These are phyloP conservation scores for Trachelus tabidus DNA, from an alignment of 2,888 invertebrate species.

Conservation along the genomic window DNA sequence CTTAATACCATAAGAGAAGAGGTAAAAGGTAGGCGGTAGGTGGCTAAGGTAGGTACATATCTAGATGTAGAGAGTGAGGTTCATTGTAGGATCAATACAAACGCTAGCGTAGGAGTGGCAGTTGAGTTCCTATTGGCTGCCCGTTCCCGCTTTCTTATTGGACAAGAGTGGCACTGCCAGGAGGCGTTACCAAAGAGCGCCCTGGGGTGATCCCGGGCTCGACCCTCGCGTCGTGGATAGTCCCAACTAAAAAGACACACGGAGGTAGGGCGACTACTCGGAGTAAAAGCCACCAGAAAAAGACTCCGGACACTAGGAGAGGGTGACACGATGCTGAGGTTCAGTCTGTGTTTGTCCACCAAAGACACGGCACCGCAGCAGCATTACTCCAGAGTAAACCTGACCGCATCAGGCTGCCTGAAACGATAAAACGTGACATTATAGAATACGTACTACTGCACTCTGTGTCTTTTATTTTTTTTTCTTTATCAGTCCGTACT, in stretches of 20 bases:
- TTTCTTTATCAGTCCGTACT: background rate
- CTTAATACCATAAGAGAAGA: slow-evolving; percentile 51
- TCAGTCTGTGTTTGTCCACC: slow-evolving; percentile 65
- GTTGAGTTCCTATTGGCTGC: slow-evolving; percentile 59
- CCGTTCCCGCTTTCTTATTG: slow-evolving; percentile 42
- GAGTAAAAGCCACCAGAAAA: slow-evolving; percentile 40
- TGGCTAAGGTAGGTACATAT: slow-evolving; percentile 15
- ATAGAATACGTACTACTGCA: background rate
- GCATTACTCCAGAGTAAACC: slow-evolving; percentile 9
- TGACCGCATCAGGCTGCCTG: background rate
- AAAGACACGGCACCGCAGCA: slow-evolving; percentile 50
- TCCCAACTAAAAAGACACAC: background rate
- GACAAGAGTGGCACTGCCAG: slow-evolving; percentile 55
- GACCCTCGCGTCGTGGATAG: slow-evolving; percentile 36
- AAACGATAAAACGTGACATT: background rate
- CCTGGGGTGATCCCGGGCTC: slow-evolving; percentile 33
- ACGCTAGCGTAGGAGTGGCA: slow-evolving; percentile 61
- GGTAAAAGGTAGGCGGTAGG: slow-evolving; percentile 37
- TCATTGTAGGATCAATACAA: slow-evolving; percentile 66
- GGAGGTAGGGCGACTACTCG: slow-evolving; percentile 21
- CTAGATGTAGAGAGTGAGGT: slow-evolving; percentile 45
- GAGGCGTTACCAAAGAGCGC: slow-evolving; percentile 54
- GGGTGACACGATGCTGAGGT: slow-evolving; percentile 57
- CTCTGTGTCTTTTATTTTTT: background rate
- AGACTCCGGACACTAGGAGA: slow-evolving; percentile 47